Conservation (phyloP, 2,797 vertebrate species). For the Molossus molossus region DNA sequence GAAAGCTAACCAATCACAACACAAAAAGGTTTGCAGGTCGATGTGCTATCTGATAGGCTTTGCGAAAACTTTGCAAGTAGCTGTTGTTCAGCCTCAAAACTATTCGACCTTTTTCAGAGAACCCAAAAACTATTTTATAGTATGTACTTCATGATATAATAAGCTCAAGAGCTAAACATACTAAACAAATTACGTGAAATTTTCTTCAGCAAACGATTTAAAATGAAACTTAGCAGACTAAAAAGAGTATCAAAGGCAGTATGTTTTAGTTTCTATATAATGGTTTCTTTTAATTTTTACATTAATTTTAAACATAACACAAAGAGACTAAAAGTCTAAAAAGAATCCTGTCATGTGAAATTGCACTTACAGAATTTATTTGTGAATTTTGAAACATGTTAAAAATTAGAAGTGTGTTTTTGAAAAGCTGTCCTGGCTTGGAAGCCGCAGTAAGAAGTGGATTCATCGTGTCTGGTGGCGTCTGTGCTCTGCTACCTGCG, state of each 20-base stretch:
- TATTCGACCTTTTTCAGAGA: neutral
- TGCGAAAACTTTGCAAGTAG: neutral
- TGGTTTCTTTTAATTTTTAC: neutral
- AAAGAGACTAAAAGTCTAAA: constrained; percentile 32
- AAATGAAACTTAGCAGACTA: constrained; percentile 19
- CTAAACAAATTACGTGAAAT: neutral
- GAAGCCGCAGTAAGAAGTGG: neutral
- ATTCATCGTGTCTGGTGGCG: neutral
- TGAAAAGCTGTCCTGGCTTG: neutral
- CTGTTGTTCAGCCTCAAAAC: neutral
- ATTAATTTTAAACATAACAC: constrained; percentile 14
- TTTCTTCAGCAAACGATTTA: neutral
- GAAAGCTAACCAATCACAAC: neutral
- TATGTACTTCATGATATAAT: neutral
- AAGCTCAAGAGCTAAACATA: neutral
- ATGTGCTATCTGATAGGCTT: neutral
- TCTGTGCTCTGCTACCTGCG: too few relatives aligned
- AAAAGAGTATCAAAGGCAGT: neutral
- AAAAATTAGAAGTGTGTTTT: neutral
- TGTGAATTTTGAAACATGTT: neutral
- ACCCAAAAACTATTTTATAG: neutral
- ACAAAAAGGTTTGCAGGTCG: neutral
- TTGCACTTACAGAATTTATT: neutral
- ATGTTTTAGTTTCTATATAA: neutral
- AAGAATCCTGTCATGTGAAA: neutral